Evolutionary conservation across 1,140 invertebrate species (phyloP).

Genomic region (Hormaphis cornu): DNA sequence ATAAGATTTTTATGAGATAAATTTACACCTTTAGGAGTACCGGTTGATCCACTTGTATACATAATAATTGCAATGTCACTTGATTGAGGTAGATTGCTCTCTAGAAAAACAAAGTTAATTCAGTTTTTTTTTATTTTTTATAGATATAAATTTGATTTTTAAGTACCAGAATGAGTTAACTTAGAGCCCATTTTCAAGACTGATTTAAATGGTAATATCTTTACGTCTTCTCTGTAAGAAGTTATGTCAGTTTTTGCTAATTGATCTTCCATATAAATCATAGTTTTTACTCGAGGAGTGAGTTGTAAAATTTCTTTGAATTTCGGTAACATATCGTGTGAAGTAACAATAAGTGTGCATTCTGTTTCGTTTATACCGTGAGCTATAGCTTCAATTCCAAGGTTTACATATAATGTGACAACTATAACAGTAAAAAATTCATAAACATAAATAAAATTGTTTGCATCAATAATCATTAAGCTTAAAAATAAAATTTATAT

Average conservation of each 20-base stretch:
- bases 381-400: slow-evolving; percentile 90
- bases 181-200: slow-evolving; percentile 43
- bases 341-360: slow-evolving; percentile 79
- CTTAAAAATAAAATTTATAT: neutral
- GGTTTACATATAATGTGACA: slow-evolving; percentile 92
- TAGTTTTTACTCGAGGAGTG: slow-evolving; percentile 59
- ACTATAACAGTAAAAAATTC: slow-evolving; percentile 49
- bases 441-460: too few relatives aligned
- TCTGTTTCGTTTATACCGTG: slow-evolving; percentile 96
- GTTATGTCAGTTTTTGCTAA: slow-evolving; percentile 56
- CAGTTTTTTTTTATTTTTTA: neutral
- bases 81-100: slow-evolving; percentile 50
- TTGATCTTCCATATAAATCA: slow-evolving; percentile 86
- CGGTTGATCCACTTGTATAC: slow-evolving; percentile 93
- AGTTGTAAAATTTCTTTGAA: slow-evolving; percentile 65
- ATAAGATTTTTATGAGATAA: slow-evolving; percentile 87
- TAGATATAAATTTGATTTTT: neutral
- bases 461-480: too few relatives aligned
- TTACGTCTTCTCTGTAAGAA: slow-evolving; percentile 58
- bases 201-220: slow-evolving; percentile 55
- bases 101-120: slow-evolving; percentile 23
- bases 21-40: slow-evolving; percentile 76
- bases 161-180: neutral
- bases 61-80: slow-evolving; percentile 86
- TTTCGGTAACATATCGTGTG: slow-evolving; percentile 79